A percentile compares a stretch with the other conserved stretches of the same genome.
Conservation (phyloP, 2,113 vertebrate genomes). For the Meleagris gallopavo region DNA sequence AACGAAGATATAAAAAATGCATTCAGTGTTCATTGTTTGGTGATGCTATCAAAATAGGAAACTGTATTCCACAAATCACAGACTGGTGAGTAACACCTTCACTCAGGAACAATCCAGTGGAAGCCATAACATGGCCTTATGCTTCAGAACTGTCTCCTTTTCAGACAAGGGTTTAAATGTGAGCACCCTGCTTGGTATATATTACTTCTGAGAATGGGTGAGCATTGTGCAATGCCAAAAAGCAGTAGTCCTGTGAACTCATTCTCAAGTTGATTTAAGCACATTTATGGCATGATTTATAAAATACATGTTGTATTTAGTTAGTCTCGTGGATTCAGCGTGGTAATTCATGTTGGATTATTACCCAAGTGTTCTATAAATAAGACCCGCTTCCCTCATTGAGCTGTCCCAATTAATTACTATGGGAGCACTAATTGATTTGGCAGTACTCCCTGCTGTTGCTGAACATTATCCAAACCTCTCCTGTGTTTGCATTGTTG, state of each 20-base stretch:
- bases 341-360: neutral
- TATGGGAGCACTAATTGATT: slow-evolving; percentile 43
- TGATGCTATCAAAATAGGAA: neutral
- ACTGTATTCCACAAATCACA: neutral
- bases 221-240: neutral
- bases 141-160: neutral
- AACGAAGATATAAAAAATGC: neutral
- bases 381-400: neutral
- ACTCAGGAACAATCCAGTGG: neutral
- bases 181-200: neutral
- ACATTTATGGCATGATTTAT: neutral
- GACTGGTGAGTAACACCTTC: neutral
- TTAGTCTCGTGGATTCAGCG: neutral
- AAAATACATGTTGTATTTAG: neutral
- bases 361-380: neutral
- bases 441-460: slow-evolving; percentile 47
- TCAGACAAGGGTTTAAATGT: neutral
- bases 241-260: neutral
- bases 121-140: neutral
- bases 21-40: neutral
- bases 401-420: slow-evolving; percentile 39
- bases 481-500: slow-evolving; percentile 42
- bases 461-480: slow-evolving; percentile 43
- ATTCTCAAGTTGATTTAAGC: neutral
- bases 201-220: neutral